phyloP scores from a whole-genome alignment of 2,113 vertebrate genomes.

The Psephotus haematonotus region DNA sequence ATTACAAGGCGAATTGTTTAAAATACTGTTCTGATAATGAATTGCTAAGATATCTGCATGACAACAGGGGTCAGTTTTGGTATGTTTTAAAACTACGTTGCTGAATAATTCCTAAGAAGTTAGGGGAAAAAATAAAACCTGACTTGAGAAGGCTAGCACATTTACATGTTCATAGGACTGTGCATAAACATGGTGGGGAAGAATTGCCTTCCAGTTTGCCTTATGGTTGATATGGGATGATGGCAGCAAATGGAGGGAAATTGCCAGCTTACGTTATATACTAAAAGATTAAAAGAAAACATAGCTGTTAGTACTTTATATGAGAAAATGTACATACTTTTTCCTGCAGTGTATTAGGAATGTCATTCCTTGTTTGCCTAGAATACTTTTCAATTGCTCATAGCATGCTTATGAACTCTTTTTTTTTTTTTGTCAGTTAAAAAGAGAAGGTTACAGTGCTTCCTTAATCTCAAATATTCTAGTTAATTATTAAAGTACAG shows the following conservation, averaged over 20 bases:
- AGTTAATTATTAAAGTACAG: not conserved
- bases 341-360: not conserved
- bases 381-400: not conserved
- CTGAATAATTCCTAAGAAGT: not conserved
- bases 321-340: not conserved
- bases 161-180: not conserved
- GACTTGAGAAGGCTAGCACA: not conserved
- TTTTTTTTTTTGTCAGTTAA: not conserved
- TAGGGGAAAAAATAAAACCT: not conserved
- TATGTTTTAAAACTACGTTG: not conserved
- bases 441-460: not conserved
- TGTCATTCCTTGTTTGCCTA: not conserved
- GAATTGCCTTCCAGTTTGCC: not conserved
- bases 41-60: not conserved
- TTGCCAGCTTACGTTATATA: not conserved
- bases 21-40: not conserved
- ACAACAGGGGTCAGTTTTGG: not conserved
- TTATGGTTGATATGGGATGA: not conserved
- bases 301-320: not conserved
- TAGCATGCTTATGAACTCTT: not conserved
- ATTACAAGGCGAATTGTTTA: not conserved
- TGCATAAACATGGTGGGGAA: rapidly evolving
- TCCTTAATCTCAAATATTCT: not conserved
- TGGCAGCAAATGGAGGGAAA: not conserved
- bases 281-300: not conserved